A percentile compares a stretch with the other conserved stretches of the same genome.
Conservation (phyloP, 2,113 vertebrate species). For the Ondatra zibethicus region DNA sequence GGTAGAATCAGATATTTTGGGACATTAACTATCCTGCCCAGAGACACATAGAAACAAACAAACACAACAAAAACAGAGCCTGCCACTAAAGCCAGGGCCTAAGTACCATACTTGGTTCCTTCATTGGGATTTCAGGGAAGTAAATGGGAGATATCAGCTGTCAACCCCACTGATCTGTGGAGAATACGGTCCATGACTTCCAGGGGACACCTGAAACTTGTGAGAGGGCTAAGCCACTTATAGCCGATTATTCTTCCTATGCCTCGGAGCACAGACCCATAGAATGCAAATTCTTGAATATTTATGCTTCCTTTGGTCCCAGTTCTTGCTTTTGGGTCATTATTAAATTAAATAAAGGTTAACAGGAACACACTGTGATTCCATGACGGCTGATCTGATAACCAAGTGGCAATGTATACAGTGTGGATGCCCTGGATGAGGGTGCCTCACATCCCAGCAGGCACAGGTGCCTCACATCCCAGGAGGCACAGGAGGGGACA, state of each 20-base stretch:
- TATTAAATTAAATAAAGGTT: not conserved
- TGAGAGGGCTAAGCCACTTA: not conserved
- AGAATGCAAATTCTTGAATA: not conserved
- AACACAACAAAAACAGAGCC: not conserved
- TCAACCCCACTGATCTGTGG: not conserved
- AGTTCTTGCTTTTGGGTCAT: not conserved
- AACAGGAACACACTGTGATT: not conserved
- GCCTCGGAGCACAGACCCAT: not conserved
- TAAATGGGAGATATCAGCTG: too few species aligned
- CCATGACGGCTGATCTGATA: not conserved
- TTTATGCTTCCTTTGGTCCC: not conserved
- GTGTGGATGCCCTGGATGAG: not conserved
- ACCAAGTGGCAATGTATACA: not conserved
- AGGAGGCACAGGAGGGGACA: not conserved
- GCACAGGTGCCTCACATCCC: not conserved
- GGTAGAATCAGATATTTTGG: not conserved
- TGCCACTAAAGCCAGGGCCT: not conserved
- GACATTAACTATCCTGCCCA: not conserved
- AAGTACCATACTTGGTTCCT: not conserved
- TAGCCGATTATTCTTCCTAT: not conserved
- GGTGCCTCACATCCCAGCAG: not conserved
- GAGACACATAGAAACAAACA: not conserved
- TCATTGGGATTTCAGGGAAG: not conserved
- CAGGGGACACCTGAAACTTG: too few species aligned
- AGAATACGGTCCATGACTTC: not conserved